Conservation (phyloP, 2,113 vertebrate genomes). For the Notothenia rossii region DNA sequence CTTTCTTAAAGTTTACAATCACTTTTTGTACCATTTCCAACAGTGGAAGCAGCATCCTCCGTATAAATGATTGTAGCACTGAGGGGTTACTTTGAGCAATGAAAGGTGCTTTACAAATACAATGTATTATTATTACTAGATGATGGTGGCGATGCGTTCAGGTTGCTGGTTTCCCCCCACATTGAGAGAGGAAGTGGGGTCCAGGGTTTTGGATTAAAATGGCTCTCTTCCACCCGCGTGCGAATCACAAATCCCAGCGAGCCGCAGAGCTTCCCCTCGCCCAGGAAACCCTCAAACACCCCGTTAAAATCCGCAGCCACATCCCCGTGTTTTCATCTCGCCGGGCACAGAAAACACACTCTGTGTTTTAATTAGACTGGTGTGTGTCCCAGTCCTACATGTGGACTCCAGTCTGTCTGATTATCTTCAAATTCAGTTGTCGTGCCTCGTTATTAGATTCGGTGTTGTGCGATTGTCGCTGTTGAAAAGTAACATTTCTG, state of each 20-base stretch:
- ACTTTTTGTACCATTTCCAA: too few species aligned
- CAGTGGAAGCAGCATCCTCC: too few species aligned
- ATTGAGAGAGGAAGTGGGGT: conserved; percentile 41
- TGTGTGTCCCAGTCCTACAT: conserved; percentile 35
- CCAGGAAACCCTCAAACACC: conserved; percentile 71
- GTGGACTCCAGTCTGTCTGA: conserved; percentile 44
- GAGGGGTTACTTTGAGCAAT: too few species aligned
- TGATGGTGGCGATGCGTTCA: conserved; percentile 35
- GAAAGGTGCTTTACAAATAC: too few species aligned
- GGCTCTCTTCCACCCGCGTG: conserved; percentile 63
- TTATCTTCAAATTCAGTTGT: conserved; percentile 15
- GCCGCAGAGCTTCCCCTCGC: conserved; percentile 62
- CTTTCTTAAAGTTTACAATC: too few species aligned
- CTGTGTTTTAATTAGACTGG: conserved; percentile 59
- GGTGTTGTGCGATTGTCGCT: neutral
- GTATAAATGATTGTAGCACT: too few species aligned
- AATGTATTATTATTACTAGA: too few species aligned
- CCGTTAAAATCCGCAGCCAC: conserved; percentile 72
- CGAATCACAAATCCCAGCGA: conserved; percentile 72
- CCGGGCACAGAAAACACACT: conserved; percentile 54
- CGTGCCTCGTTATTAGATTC: conserved; percentile 8
- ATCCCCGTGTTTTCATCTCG: conserved; percentile 62
- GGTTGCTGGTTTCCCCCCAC: conserved; percentile 74
- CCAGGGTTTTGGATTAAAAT: conserved; percentile 59
- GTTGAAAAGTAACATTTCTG: neutral